A percentile compares a stretch with the other conserved stretches of the same genome.
Conservation (phyloP, 2,797 vertebrate genomes). For the Jordanella pulchra region DNA sequence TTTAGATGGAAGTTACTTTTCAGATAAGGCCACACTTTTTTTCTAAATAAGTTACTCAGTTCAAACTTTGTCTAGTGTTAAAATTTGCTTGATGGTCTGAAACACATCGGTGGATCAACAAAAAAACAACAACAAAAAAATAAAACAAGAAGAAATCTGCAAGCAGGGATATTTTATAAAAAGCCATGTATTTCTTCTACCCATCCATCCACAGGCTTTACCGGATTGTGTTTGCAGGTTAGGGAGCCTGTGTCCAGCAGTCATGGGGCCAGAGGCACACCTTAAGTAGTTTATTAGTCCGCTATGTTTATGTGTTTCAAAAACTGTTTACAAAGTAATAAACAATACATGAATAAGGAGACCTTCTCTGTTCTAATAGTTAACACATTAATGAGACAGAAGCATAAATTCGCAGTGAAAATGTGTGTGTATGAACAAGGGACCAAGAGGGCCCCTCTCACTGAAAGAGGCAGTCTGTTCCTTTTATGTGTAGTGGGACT, state of each 20-base stretch:
- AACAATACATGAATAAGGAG: no score
- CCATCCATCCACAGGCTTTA: background rate
- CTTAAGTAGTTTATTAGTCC: background rate
- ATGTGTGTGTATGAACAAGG: constrained; percentile 1
- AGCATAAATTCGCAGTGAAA: background rate
- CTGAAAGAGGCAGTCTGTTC: constrained; percentile 49
- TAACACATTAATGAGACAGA: background rate
- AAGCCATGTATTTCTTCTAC: no score
- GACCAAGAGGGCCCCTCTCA: constrained; percentile 42
- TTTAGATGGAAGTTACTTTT: no score
- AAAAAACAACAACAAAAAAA: background rate
- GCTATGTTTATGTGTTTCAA: no score
- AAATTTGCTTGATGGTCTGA: background rate
- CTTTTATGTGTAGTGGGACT: constrained; percentile 61
- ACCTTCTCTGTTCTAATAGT: background rate
- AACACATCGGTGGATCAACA: background rate
- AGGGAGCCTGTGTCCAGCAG: background rate
- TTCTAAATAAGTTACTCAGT: no score
- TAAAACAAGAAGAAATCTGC: background rate
- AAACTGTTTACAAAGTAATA: background rate
- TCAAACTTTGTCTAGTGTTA: background rate
- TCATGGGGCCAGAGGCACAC: background rate
- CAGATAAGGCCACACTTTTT: no score
- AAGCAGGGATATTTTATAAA: no score
- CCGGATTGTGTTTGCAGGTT: background rate